phyloP scores from a whole-genome alignment of 2,113 vertebrate species.

The Pogonocichla stellata region DNA sequence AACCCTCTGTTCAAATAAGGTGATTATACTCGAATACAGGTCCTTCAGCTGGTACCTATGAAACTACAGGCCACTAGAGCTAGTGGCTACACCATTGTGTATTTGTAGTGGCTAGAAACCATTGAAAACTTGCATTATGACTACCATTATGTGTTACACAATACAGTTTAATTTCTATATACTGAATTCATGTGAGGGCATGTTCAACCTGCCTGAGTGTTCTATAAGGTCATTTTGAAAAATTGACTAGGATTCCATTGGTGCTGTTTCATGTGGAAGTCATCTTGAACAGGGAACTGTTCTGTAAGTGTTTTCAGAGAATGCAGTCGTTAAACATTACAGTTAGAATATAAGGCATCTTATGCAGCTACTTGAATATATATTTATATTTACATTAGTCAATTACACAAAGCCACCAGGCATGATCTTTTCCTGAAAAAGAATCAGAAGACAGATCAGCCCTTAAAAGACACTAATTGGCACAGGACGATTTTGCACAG shows the following conservation, averaged over 20 bases:
- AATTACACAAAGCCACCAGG: background rate
- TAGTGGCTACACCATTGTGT: fast-evolving
- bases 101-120: background rate
- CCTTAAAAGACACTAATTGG: background rate
- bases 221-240: background rate
- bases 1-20: background rate
- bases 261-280: background rate
- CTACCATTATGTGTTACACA: background rate
- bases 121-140: background rate
- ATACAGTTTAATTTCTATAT: background rate
- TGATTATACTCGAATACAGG: background rate
- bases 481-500: background rate
- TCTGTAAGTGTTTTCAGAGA: background rate
- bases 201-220: background rate
- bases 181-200: background rate
- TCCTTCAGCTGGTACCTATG: background rate
- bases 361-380: background rate
- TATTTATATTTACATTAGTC: background rate
- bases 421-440: background rate
- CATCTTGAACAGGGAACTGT: background rate
- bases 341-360: background rate
- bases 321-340: background rate
- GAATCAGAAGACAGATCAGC: background rate
- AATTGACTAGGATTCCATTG: fast-evolving
- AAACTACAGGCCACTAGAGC: background rate